Base-by-base conservation (phyloP, 2,797 vertebrate species). In the Enteromius unitaeniatus region DNA sequence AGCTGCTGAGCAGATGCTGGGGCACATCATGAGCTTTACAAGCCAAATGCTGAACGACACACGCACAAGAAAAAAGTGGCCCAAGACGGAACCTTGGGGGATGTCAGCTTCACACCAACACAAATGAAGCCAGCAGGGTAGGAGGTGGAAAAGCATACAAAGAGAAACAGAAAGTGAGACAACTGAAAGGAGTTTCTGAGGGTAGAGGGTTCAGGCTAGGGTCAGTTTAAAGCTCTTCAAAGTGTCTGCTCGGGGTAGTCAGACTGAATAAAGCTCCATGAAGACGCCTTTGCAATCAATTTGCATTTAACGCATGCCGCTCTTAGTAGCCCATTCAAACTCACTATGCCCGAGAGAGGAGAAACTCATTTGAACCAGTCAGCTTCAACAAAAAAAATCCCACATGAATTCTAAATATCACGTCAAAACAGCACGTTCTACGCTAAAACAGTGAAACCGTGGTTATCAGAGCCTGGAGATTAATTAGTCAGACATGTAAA, bases 1-100 rank as follows among this genome's bases (percentile, higher is more conserved):
- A 83, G 72, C 81, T 42, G 60, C 62, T 23, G 72, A 83, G 62
- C 81, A 83, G 72, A 83, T 83, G 81, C 23, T 76, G 47, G 49
- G 47, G 55, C 81, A 83, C 81, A 76, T 68, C 81, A 68, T 19
- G n/a, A 65, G 62, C 21, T 40, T 82, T 37, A 75, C 31, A n/a
- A 53, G 72, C 31, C 60, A 62, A 45, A 78, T 49, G 47, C 40
- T 31, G 58, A 76, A 82, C 65, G 34, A 67, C 73, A 42, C 74
- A 67, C 7, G 45, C 80, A 26, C 60, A 82, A 76, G 49, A 28
- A 68, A 58, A 40, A 75, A 64, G 45, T 55, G 73, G 14, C 78
- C 34, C 49, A 83, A 42, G 34, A 53, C 13, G 13, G 81, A 68
- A 51, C 72, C 62, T 83, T 42, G 62, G 72, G 72, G 81, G 49